Conservation (phyloP, 1,140 invertebrate species). For the Phymastichus coffea region DNA sequence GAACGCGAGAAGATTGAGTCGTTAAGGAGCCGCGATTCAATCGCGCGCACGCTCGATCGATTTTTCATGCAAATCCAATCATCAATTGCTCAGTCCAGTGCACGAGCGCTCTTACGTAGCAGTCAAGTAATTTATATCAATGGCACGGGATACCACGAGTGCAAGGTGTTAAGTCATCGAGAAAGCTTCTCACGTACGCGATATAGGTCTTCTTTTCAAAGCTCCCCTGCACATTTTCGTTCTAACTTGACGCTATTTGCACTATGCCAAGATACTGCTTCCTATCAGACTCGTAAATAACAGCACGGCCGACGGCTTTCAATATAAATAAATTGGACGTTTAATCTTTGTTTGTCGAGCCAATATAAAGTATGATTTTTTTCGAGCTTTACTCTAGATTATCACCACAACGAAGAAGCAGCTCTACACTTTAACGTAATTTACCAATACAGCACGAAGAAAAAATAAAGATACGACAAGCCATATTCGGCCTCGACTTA, state of each 20-base stretch:
- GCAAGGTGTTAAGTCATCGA: conserved; percentile 28
- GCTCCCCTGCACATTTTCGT: too few relatives aligned
- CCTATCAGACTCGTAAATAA: too few relatives aligned
- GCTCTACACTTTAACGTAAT: neutral
- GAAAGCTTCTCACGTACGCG: conserved; percentile 23
- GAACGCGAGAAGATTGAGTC: too few relatives aligned
- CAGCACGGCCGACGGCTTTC: too few relatives aligned
- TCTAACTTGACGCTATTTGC: too few relatives aligned
- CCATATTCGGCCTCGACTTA: conserved; percentile 26
- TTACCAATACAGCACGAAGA: neutral
- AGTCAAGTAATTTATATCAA: conserved; percentile 13
- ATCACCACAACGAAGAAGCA: too few relatives aligned
- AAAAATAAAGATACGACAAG: conserved; percentile 2
- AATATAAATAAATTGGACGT: too few relatives aligned
- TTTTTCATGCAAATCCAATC: conserved; percentile 23
- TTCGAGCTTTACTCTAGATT: conserved; percentile 20
- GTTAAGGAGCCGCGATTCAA: too few relatives aligned
- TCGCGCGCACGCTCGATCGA: conserved; percentile 7
- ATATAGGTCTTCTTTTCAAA: too few relatives aligned
- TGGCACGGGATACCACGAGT: neutral
- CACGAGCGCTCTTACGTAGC: neutral
- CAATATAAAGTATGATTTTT: neutral
- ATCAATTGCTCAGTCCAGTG: conserved; percentile 19
- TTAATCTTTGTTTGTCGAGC: conserved; percentile 8
- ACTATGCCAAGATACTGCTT: too few relatives aligned